Evolutionary conservation across 2,888 invertebrate species (phyloP).

Genomic region (Linnaemya tessellans): DNA sequence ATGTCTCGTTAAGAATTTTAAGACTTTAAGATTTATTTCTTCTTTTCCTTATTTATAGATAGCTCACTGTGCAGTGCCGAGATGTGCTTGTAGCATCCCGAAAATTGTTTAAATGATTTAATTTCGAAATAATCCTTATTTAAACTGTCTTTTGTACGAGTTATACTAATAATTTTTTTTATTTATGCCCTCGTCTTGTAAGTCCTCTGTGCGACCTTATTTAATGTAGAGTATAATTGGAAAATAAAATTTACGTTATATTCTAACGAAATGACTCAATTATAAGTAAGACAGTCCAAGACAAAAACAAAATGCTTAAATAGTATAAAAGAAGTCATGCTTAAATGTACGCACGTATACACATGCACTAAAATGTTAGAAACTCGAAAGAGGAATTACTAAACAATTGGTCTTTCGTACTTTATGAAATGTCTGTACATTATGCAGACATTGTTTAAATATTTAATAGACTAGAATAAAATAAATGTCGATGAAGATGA

Average conservation of each 20-base stretch:
- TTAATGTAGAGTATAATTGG: constrained; percentile 38
- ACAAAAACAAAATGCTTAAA: background rate
- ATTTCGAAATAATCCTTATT: background rate
- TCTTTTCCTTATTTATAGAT: too few relatives aligned
- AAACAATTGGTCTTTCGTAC: background rate
- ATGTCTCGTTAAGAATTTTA: too few relatives aligned
- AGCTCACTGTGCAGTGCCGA: too few relatives aligned
- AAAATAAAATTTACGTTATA: constrained; percentile 20
- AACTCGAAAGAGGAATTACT: background rate
- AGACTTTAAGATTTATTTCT: too few relatives aligned
- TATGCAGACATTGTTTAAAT: constrained; percentile 50
- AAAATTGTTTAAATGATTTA: background rate
- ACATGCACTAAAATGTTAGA: background rate
- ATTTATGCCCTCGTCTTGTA: too few relatives aligned
- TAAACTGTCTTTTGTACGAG: background rate
- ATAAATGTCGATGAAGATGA: constrained; percentile 57
- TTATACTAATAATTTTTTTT: background rate
- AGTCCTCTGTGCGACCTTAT: background rate
- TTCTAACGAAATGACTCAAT: constrained; percentile 18
- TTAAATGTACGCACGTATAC: constrained; percentile 23
- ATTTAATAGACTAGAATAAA: constrained; percentile 66
- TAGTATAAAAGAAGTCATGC: background rate
- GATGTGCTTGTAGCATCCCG: too few relatives aligned
- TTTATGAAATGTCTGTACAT: background rate
- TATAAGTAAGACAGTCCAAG: background rate